Percentiles rank a stretch among this genome's conserved stretches.
These are phyloP conservation scores for Struthidea cinerea DNA, from an alignment of 2,113 vertebrate genomes.

Conservation along the genomic window DNA sequence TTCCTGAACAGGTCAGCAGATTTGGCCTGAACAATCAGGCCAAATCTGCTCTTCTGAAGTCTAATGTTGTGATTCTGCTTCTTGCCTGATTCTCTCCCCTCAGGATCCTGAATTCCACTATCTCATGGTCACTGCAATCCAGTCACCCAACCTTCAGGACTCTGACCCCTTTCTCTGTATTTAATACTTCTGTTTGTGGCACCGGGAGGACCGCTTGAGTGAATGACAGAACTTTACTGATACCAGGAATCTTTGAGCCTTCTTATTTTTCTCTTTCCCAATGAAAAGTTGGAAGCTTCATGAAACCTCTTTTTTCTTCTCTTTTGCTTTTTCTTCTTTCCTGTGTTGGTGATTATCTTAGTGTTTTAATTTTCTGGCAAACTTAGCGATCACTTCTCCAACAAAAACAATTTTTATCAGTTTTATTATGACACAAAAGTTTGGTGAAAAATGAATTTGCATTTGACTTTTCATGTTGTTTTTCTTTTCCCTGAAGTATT, in stretches of 20 bases:
- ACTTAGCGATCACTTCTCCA: neutral
- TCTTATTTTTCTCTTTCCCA: neutral
- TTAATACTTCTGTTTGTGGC: neutral
- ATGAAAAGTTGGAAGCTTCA: neutral
- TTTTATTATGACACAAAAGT: neutral
- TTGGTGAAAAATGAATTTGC: slow-evolving; percentile 17
- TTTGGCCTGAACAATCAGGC: too few relatives aligned
- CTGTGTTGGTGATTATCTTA: neutral
- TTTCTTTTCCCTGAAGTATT: neutral
- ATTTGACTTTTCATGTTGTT: slow-evolving; percentile 1
- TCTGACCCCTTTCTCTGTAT: neutral
- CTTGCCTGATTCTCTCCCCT: neutral
- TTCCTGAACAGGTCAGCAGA: neutral
- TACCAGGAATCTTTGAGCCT: neutral
- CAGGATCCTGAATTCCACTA: neutral
- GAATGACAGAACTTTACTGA: neutral
- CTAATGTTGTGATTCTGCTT: neutral
- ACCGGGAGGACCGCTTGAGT: neutral
- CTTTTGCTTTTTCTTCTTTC: neutral
- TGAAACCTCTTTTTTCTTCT: neutral
- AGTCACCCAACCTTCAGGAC: neutral
- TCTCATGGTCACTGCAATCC: neutral
- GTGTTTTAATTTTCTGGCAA: neutral
- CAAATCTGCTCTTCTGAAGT: neutral
- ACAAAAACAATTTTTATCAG: neutral